Percentiles rank a stretch among this genome's conserved stretches.
Evolutionary conservation across 1,140 invertebrate genomes (phyloP).

Genomic region (Octopus sinensis): DNA sequence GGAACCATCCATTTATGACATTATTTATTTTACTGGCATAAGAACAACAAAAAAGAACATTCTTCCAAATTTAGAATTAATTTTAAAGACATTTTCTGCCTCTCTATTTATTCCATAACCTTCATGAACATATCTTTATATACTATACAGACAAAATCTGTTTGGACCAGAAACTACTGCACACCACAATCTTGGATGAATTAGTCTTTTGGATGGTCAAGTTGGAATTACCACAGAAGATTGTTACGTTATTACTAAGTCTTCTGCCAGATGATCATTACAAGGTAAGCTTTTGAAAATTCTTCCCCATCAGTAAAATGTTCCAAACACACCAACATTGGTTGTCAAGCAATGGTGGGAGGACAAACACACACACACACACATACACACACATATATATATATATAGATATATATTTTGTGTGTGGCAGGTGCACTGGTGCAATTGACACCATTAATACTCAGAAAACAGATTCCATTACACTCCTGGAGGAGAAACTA

Average conservation of each 20-base stretch:
- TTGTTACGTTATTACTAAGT: constrained; percentile 92
- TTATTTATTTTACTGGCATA: too few species aligned
- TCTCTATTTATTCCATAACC: too few species aligned
- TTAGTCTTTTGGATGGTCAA: constrained; percentile 97
- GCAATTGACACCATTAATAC: too few species aligned
- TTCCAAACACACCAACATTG: neutral
- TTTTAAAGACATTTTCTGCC: too few species aligned
- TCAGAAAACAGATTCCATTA: too few species aligned
- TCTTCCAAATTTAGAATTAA: too few species aligned
- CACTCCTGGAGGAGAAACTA: too few species aligned
- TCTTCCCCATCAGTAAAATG: neutral
- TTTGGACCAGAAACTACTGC: constrained; percentile 73
- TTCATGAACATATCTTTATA: too few species aligned
- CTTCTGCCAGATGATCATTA: constrained; percentile 93
- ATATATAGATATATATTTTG: neutral
- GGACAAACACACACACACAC: neutral
- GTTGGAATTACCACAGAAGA: constrained; percentile 94
- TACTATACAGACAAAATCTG: constrained; percentile 50
- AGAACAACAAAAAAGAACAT: too few species aligned
- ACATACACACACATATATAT: neutral
- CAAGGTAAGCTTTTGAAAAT: constrained; percentile 66
- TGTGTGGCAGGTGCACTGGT: too few species aligned
- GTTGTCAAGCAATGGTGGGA: too few species aligned
- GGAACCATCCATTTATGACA: too few species aligned
- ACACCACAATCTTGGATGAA: constrained; percentile 89